Base-by-base conservation (phyloP, 2,113 vertebrate genomes). In the Callorhinus ursinus region DNA sequence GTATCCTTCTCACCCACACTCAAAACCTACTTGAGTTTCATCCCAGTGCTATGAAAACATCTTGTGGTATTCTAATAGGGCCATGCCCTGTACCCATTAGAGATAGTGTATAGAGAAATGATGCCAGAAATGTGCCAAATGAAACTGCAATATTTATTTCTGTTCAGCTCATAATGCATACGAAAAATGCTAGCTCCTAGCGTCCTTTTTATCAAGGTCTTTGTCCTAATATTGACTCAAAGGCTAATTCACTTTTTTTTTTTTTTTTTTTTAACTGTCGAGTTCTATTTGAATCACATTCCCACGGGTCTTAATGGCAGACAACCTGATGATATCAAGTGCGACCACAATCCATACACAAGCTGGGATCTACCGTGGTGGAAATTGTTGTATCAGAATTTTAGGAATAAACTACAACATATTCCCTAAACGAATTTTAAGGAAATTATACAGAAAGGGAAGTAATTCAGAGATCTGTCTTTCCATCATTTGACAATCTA, bases 101-200 rank as follows among this genome's bases (percentile, higher is more conserved):
- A 96, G 96, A 96, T 81, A 88, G 92, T 55, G 4, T 80, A 51
- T 28, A 33, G 76, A 93, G 87, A 92, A 95, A 95, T 79, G 69
- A 36, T 97, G 95, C 97, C 97, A 97, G 95, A 88, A 96, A 97
- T 97, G 92, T 96, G 96, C 92, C 93, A 96, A 77, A 95, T 90
- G 71, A 87, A 97, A 76, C 83, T 93, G 28, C 51, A 94, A 79
- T 93, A 97, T 96, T 97, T 85, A 93, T 95, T 96, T 97, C 84
- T 94, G 69, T 92, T 92, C 74, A 77, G 86, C 49, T 97, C 57
- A 67, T 71, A 88, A 87, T 85, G 90, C 83, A 90, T 36, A 81
- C 55, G 51, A 95, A 96, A 94, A 93, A 91, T 82, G 42, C 39
- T 63, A 67, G 65, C 76, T 86, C 96, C 82, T 81, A 83, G 67